Conservation (phyloP, 2,797 vertebrate genomes). For the Squalus acanthias region DNA sequence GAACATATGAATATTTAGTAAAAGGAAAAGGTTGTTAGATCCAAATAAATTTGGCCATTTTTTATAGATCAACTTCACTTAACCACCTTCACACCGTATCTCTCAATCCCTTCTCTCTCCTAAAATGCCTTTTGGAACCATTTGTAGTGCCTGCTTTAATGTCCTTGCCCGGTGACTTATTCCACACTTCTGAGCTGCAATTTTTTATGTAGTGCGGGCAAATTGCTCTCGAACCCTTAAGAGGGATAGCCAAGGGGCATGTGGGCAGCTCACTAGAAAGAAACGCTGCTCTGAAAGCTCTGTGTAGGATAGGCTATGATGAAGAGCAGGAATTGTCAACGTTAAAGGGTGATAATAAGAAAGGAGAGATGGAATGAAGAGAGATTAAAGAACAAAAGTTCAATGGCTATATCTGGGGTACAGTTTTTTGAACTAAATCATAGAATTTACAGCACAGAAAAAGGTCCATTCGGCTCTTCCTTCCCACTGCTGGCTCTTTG, state of each 20-base stretch:
- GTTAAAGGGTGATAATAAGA: neutral
- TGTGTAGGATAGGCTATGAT: neutral
- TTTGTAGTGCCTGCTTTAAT: neutral
- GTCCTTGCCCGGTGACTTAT: neutral
- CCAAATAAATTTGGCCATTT: neutral
- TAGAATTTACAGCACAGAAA: neutral
- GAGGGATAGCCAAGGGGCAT: neutral
- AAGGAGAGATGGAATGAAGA: neutral
- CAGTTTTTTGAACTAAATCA: neutral
- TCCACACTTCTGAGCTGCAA: neutral
- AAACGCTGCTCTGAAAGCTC: neutral
- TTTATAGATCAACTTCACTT: neutral
- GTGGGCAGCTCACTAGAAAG: neutral
- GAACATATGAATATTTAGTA: neutral
- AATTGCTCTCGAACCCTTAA: neutral
- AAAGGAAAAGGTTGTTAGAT: neutral
- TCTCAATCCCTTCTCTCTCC: neutral
- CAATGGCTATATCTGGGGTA: neutral
- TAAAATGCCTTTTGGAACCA: neutral
- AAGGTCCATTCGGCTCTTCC: neutral
- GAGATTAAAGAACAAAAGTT: neutral
- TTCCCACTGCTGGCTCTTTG: neutral
- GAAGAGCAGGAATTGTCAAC: neutral
- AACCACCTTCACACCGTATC: neutral
- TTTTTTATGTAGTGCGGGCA: too few species aligned